Percentiles rank a stretch among this genome's conserved stretches.
These are phyloP conservation scores for Diarsia mendica DNA, from an alignment of 2,888 invertebrate genomes.

Conservation along the genomic window DNA sequence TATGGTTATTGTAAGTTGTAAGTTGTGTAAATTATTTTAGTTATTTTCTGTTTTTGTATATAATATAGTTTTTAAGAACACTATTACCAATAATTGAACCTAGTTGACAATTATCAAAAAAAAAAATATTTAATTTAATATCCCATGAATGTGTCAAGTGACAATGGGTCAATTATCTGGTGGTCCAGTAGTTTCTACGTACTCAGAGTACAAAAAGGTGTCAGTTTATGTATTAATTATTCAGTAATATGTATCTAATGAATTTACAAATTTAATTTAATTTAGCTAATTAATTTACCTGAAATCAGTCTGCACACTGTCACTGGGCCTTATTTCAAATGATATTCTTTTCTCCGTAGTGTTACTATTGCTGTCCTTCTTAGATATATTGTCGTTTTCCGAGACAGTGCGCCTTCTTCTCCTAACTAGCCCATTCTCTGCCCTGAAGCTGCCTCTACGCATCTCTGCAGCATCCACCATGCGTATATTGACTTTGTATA, in stretches of 20 bases:
- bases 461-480: conserved; percentile 90
- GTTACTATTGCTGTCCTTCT: conserved; percentile 84
- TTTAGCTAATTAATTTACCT: conserved; percentile 81
- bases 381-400: conserved; percentile 88
- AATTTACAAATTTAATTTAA: conserved; percentile 78
- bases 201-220: too few relatives aligned
- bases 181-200: too few relatives aligned
- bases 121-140: background rate
- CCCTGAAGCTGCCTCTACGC: conserved; percentile 89
- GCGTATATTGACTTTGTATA: conserved; percentile 93
- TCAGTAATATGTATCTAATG: background rate
- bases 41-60: too few relatives aligned
- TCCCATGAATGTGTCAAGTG: background rate
- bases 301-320: conserved; percentile 96
- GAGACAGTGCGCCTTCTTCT: conserved; percentile 88
- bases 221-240: too few relatives aligned
- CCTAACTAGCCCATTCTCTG: conserved; percentile 86
- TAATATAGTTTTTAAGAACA: background rate
- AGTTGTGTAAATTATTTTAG: too few relatives aligned
- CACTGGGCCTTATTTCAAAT: conserved; percentile 94
- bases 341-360: conserved; percentile 91
- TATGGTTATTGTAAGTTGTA: background rate
- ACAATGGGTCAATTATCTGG: too few relatives aligned
- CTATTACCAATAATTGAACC: background rate
- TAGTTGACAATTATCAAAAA: too few relatives aligned